Base-by-base conservation (phyloP, 2,888 invertebrate genomes). In the Ormyrus labotus region DNA sequence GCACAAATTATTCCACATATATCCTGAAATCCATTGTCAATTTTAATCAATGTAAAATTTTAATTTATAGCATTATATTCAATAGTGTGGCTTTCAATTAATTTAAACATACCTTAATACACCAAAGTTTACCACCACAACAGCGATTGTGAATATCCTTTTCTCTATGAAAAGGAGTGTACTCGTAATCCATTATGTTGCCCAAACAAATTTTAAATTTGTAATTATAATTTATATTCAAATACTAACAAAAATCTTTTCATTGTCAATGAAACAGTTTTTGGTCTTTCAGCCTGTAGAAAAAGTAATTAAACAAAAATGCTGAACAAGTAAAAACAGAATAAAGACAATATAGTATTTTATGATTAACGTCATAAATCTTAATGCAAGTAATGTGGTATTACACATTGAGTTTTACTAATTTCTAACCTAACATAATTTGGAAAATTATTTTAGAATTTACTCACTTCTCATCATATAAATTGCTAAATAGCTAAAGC, bases 1-100 rank as follows among this genome's bases (percentile, higher is more conserved):
- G 97, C 98, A 91, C 98, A 98, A 85, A 98, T 96, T 83, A 98
- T 95, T 11, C 98, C 98, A 90, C 98, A 98, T 86, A 97, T 97
- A 90, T 98, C 98, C 94, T 96, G 92, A 3, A 92, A 92, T 51
- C 1, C 0, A 57, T 68, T 64, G 9, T 50, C 6, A 67, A 65
- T 51, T 48, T 50, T 13, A 34, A 34, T 34, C 0, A 57, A 72
- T 64, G 6, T 50, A 9, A 67, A 65, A 45, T 48, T 50, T 13
- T 45, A 13, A 5, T 50, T 13, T 10, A 58, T 34, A 4, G 34
- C 34, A 34, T 34, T 34, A 34, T 34, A 34, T 34, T 34, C 34
- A 34, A 34, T 34, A 34, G 34, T 4, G 4, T 34, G 34, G 3
- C 3, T 57, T 55, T 61, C 11, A 68, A 5, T 63, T 65, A 45